Conservation (phyloP, 2,113 vertebrate genomes). For the Xenopus borealis region DNA sequence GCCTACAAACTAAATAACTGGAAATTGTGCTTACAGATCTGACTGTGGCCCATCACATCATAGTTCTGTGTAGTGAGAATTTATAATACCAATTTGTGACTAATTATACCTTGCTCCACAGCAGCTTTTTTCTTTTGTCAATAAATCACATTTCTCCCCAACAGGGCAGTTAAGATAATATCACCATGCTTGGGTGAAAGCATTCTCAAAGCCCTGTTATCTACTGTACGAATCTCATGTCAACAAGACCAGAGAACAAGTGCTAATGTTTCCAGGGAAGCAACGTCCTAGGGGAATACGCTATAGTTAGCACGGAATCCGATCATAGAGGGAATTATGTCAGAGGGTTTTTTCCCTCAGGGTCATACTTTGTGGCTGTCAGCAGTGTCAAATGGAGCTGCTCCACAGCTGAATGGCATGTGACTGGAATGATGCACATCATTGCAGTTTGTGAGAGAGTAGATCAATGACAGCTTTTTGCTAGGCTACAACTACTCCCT, state of each 20-base stretch:
- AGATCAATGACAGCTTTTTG: slow-evolving; percentile 71
- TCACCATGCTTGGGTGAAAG: slow-evolving; percentile 44
- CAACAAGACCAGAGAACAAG: slow-evolving; percentile 68
- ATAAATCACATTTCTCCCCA: slow-evolving; percentile 36
- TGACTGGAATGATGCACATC: slow-evolving; percentile 66
- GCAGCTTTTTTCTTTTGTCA: slow-evolving; percentile 35
- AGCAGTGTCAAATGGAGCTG: slow-evolving; percentile 62
- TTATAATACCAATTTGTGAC: slow-evolving; percentile 32
- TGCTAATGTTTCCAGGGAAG: slow-evolving; percentile 69
- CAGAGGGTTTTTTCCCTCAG: slow-evolving; percentile 46
- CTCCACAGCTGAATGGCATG: slow-evolving; percentile 67
- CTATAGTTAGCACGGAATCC: slow-evolving; percentile 55
- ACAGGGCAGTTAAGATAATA: slow-evolving; percentile 37
- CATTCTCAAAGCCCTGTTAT: slow-evolving; percentile 47
- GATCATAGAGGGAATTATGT: slow-evolving; percentile 58
- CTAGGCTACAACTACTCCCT: slow-evolving; percentile 63
- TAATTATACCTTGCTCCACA: slow-evolving; percentile 26
- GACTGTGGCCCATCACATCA: slow-evolving; percentile 7
- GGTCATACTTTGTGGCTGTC: slow-evolving; percentile 62
- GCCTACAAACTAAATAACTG: too few species aligned
- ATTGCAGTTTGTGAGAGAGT: slow-evolving; percentile 58
- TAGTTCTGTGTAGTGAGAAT: not conserved
- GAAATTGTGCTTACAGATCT: too few species aligned
- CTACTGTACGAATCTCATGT: slow-evolving; percentile 64
- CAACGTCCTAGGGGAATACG: slow-evolving; percentile 56